Conservation (phyloP, 2,797 vertebrate species). For the Hypotaenidia okinawae region DNA sequence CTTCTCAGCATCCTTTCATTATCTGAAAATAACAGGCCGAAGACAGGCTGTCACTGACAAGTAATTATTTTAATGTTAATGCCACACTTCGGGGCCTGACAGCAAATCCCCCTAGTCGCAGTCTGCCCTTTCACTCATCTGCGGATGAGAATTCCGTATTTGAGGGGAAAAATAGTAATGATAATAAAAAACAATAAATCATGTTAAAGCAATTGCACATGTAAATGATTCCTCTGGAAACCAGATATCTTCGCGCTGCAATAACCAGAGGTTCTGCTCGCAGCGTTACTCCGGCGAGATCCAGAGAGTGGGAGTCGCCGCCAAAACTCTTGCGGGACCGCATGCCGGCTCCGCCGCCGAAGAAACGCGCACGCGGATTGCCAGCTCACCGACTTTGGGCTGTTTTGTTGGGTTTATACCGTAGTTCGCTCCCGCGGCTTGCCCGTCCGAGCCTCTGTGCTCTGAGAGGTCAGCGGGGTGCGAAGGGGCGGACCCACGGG, state of each 20-base stretch:
- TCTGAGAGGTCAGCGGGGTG: not conserved
- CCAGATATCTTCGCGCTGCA: not conserved
- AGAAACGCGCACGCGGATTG: not conserved
- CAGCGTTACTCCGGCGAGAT: not conserved
- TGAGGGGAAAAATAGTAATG: not conserved
- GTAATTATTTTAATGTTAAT: slow-evolving; percentile 63
- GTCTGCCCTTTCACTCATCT: slow-evolving; percentile 34
- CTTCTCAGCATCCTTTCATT: slow-evolving; percentile 42
- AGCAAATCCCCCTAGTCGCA: slow-evolving; percentile 12
- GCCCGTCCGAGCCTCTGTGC: not conserved
- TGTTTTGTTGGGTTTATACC: accelerated
- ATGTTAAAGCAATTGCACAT: slow-evolving; percentile 20
- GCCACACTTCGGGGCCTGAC: slow-evolving; percentile 21
- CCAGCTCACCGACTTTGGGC: not conserved
- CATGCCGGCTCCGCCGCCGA: not conserved
- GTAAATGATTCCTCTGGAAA: slow-evolving; percentile 45
- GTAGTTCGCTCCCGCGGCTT: not conserved
- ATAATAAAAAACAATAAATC: not conserved
- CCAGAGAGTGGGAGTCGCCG: not conserved
- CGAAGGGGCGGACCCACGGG: too few species aligned
- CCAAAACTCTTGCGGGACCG: not conserved
- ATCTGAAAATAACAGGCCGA: slow-evolving; percentile 43
- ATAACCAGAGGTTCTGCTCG: not conserved
- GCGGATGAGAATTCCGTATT: too few species aligned
- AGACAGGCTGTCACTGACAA: slow-evolving; percentile 23